phyloP scores from a whole-genome alignment of 2,113 vertebrate species.

The Struthidea cinerea region DNA sequence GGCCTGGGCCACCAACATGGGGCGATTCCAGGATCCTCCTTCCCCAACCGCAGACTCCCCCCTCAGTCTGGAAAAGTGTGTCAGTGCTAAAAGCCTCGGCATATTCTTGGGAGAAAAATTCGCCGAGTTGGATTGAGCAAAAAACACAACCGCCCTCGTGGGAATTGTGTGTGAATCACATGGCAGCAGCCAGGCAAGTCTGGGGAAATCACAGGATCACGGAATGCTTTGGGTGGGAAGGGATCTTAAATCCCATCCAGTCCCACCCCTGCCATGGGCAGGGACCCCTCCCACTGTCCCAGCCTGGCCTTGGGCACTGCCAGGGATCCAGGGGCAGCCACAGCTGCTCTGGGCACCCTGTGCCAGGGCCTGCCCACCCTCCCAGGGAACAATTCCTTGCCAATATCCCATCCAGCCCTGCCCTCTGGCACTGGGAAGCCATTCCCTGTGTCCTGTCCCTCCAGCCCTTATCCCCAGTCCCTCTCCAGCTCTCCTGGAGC shows the following conservation, averaged over 20 bases:
- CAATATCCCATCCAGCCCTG: neutral
- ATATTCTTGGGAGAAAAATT: neutral
- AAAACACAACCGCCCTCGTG: accelerated
- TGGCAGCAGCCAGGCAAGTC: neutral
- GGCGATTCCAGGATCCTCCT: neutral
- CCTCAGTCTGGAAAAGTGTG: neutral
- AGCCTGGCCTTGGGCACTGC: neutral
- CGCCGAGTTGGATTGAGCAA: neutral
- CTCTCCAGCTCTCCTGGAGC: neutral
- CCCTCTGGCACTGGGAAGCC: neutral
- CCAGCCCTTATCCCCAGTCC: accelerated
- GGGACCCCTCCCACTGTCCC: neutral
- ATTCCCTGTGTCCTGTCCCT: neutral
- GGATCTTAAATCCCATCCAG: accelerated
- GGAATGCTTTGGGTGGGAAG: neutral
- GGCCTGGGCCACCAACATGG: neutral
- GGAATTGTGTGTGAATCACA: neutral
- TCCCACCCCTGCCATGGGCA: neutral
- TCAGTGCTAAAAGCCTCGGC: neutral
- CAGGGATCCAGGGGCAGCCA: neutral
- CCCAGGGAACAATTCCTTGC: neutral
- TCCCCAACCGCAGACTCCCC: neutral
- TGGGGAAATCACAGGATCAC: neutral
- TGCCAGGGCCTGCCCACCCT: neutral
- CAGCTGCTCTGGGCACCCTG: neutral